A percentile compares a stretch with the other conserved stretches of the same genome.
phyloP scores from a whole-genome alignment of 1,140 invertebrate species.

The Neomicropteryx cornuta region DNA sequence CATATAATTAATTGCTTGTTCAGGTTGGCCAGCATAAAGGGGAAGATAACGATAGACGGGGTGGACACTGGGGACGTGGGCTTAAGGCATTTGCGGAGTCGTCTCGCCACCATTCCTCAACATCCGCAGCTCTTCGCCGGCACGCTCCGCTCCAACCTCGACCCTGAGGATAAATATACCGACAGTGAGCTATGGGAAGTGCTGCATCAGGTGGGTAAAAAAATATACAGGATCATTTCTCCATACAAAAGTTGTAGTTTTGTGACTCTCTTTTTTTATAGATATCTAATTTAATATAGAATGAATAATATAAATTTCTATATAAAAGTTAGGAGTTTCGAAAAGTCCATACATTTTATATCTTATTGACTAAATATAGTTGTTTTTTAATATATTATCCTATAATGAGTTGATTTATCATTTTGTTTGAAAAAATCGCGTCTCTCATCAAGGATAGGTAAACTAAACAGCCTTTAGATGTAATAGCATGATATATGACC shows the following conservation, averaged over 20 bases:
- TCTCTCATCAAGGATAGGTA: too few relatives aligned
- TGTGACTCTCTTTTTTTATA: neutral
- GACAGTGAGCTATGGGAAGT: conserved; percentile 60
- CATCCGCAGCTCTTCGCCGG: conserved; percentile 60
- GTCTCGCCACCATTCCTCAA: conserved; percentile 61
- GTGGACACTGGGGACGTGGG: conserved; percentile 41
- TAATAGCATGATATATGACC: too few relatives aligned
- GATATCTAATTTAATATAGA: conserved; percentile 4
- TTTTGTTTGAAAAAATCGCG: too few relatives aligned
- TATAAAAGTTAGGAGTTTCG: neutral
- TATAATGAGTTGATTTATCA: too few relatives aligned
- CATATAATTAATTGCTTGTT: neutral
- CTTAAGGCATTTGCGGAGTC: conserved; percentile 45
- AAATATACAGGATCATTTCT: neutral
- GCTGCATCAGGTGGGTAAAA: conserved; percentile 48
- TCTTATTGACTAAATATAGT: too few relatives aligned
- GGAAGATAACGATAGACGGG: conserved; percentile 47
- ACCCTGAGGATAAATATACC: conserved; percentile 47
- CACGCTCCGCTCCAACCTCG: conserved; percentile 53
- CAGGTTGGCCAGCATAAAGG: conserved; percentile 33
- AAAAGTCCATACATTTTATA: too few relatives aligned
- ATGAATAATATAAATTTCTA: neutral
- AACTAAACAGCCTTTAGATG: too few relatives aligned
- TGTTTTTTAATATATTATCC: too few relatives aligned
- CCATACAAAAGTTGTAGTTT: too few relatives aligned